Percentiles rank a stretch among this genome's conserved stretches.
Evolutionary conservation across 2,888 invertebrate genomes (phyloP).

Genomic region (Drosophila peninsularis): DNA sequence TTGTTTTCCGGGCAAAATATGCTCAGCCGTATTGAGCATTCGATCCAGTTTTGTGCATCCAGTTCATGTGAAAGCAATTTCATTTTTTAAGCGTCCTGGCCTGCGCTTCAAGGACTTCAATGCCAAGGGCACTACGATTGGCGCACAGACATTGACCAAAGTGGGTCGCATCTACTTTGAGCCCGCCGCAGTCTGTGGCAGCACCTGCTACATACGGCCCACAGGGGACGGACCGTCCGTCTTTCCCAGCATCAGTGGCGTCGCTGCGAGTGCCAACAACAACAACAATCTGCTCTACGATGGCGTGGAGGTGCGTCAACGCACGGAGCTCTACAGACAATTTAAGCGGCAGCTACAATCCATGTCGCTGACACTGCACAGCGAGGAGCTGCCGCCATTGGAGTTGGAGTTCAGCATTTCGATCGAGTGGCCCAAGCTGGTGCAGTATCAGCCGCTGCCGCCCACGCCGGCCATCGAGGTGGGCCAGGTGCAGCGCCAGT

Average conservation of each 20-base stretch:
- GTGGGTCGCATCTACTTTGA: conserved; percentile 89
- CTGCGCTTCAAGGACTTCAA: conserved; percentile 86
- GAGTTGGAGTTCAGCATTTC: conserved; percentile 83
- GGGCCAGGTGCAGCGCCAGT: conserved; percentile 78
- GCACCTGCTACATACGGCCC: conserved; percentile 78
- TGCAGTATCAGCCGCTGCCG: conserved; percentile 74
- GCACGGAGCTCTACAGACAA: conserved; percentile 82
- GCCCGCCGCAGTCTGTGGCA: conserved; percentile 89
- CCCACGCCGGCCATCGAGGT: conserved; percentile 82
- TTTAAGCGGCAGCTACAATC: conserved; percentile 81
- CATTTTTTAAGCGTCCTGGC: conserved; percentile 87
- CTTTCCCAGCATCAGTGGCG: conserved; percentile 40
- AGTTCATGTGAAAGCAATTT: conserved; percentile 88
- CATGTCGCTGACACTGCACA: conserved; percentile 82
- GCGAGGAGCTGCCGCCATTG: conserved; percentile 81
- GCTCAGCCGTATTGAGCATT: conserved; percentile 90
- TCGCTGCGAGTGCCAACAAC: conserved; percentile 6
- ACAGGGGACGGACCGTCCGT: conserved; percentile 39
- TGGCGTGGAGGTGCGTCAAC: conserved; percentile 80
- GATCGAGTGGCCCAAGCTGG: conserved; percentile 84
- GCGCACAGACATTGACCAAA: conserved; percentile 85
- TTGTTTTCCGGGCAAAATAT: conserved; percentile 93
- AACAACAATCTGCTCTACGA: conserved; percentile 81
- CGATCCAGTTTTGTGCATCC: conserved; percentile 92
- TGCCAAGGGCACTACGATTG: conserved; percentile 83